These are phyloP conservation scores for Limenitis camilla DNA, from an alignment of 2,888 invertebrate genomes.

Conservation along the genomic window DNA sequence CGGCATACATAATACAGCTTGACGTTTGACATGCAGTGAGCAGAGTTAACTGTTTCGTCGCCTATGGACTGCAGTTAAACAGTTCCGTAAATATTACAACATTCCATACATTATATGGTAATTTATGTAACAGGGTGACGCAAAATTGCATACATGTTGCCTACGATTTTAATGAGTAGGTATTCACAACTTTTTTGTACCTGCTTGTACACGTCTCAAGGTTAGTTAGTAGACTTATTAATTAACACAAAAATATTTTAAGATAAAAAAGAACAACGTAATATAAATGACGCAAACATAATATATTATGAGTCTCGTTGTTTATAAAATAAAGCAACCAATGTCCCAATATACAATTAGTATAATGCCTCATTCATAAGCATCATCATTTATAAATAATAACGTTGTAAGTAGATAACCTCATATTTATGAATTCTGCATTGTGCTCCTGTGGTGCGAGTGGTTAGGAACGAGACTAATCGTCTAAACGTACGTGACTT, in stretches of 20 bases:
- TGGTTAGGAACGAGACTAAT: slow-evolving; percentile 22
- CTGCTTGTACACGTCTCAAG: too few relatives aligned
- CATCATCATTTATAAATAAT: slow-evolving; percentile 1
- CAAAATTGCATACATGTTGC: slow-evolving; percentile 6
- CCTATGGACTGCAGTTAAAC: slow-evolving; percentile 23
- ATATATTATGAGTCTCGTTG: too few relatives aligned
- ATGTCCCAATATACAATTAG: not conserved
- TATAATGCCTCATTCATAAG: not conserved
- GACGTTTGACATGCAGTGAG: slow-evolving; percentile 45
- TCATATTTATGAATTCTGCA: slow-evolving; percentile 11
- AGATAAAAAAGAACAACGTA: too few relatives aligned
- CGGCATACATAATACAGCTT: slow-evolving; percentile 48
- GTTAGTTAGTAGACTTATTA: too few relatives aligned
- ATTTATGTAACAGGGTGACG: slow-evolving; percentile 18
- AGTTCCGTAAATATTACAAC: slow-evolving; percentile 23
- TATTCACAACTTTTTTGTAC: slow-evolving; percentile 7
- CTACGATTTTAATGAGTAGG: slow-evolving; percentile 6
- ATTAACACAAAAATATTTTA: too few relatives aligned
- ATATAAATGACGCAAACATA: too few relatives aligned
- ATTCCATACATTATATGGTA: slow-evolving; percentile 13
- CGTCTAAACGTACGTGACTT: slow-evolving; percentile 22
- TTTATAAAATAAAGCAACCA: too few relatives aligned
- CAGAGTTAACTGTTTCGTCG: slow-evolving; percentile 48
- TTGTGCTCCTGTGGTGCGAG: slow-evolving; percentile 12
- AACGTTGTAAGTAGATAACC: slow-evolving; percentile 1